Evolutionary conservation across 2,888 invertebrate species (phyloP).

Genomic region (Deilephila elpenor): DNA sequence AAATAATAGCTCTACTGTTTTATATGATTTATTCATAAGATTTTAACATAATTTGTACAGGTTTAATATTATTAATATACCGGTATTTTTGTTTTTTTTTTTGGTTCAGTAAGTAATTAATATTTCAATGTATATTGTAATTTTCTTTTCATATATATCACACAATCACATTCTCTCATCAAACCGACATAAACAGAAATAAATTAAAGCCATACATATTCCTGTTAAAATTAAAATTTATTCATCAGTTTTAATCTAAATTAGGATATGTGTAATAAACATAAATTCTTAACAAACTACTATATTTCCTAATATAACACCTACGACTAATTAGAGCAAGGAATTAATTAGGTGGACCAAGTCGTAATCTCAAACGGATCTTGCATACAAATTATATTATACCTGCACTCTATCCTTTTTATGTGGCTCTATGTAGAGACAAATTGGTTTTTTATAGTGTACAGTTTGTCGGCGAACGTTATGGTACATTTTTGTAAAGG

Average conservation of each 20-base stretch:
- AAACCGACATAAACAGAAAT: not conserved
- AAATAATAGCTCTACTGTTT: no score
- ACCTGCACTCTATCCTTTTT: not conserved
- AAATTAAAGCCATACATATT: constrained; percentile 7
- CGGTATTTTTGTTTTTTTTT: no score
- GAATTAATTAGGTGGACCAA: constrained; percentile 2
- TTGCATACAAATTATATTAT: constrained; percentile 5
- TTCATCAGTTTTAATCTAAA: constrained; percentile 28
- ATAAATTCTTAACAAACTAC: constrained; percentile 30
- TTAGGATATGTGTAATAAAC: constrained; percentile 31
- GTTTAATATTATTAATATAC: no score
- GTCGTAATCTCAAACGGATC: constrained; percentile 7
- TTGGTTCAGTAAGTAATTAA: not conserved
- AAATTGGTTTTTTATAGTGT: not conserved
- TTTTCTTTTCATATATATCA: not conserved
- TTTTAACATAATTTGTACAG: no score
- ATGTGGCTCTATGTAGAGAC: not conserved
- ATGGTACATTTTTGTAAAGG: not conserved
- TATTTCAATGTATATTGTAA: not conserved
- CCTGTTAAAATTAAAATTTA: constrained; percentile 29
- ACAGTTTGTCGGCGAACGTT: not conserved
- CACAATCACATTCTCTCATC: no score
- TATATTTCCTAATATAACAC: constrained; percentile 26
- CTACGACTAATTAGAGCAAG: constrained; percentile 30
- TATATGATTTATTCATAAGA: no score